phyloP scores from a whole-genome alignment of 2,797 vertebrate genomes.

The Siniperca scherzeri region DNA sequence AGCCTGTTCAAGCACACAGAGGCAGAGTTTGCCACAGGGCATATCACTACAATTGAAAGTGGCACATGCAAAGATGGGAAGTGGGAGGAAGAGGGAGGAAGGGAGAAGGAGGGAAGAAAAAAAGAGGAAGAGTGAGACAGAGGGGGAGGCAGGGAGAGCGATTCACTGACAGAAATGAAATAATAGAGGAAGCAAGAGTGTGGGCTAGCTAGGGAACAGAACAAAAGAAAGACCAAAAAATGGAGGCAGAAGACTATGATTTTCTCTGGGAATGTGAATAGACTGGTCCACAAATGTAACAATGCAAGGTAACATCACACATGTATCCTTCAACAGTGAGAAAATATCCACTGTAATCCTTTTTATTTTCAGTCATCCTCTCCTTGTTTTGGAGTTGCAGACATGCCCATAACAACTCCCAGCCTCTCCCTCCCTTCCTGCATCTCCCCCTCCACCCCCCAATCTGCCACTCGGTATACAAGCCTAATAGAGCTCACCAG shows the following conservation, averaged over 20 bases:
- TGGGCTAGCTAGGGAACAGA: constrained; percentile 66
- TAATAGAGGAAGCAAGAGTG: constrained; percentile 76
- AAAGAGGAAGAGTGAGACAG: constrained; percentile 51
- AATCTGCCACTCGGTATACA: constrained; percentile 31
- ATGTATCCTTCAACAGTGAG: constrained; percentile 57
- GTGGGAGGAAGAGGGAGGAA: constrained; percentile 70
- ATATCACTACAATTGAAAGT: constrained; percentile 89
- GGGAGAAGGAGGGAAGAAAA: constrained; percentile 35
- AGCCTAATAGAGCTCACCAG: constrained; percentile 60
- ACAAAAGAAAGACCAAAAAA: constrained; percentile 74
- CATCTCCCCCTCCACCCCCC: not conserved
- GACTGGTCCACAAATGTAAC: constrained; percentile 58
- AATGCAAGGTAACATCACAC: constrained; percentile 57
- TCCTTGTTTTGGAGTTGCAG: constrained; percentile 63
- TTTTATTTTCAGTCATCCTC: constrained; percentile 48
- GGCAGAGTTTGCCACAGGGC: constrained; percentile 86
- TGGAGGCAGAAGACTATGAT: constrained; percentile 65
- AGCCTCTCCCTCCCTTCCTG: constrained; percentile 3
- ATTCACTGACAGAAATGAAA: constrained; percentile 77
- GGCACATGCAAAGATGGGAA: constrained; percentile 89
- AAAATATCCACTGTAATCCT: constrained; percentile 64
- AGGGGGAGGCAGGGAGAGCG: constrained; percentile 65
- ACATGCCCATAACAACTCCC: constrained; percentile 63
- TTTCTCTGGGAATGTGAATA: constrained; percentile 57
- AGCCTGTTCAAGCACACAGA: constrained; percentile 80